A percentile compares a stretch with the other conserved stretches of the same genome.
Conservation (phyloP, 2,113 vertebrate species). For the Nannobrachium achirus region DNA sequence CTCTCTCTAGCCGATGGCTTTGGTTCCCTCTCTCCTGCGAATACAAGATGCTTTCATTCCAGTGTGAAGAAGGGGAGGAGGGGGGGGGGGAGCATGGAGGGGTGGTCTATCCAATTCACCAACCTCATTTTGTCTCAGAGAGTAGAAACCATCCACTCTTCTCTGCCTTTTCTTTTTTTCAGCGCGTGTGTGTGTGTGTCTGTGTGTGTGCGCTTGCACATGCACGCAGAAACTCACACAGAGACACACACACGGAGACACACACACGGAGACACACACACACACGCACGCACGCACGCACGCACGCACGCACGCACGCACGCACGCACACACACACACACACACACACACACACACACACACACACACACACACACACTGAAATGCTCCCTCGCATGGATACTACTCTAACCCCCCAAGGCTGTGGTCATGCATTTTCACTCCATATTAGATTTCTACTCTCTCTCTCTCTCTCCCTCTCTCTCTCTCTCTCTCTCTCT, state of each 20-base stretch:
- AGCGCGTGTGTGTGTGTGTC: background rate
- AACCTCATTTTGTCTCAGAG: conserved; percentile 66
- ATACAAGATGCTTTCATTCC: conserved; percentile 57
- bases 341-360: conserved; percentile 18
- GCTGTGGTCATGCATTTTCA: conserved; percentile 61
- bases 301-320: background rate
- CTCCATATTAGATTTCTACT: conserved; percentile 44
- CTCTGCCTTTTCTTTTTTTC: conserved; percentile 27
- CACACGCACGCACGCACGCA: conserved; percentile 19
- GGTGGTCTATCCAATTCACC: conserved; percentile 61
- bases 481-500: too few species aligned
- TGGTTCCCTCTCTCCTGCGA: conserved; percentile 45
- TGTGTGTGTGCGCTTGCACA: background rate
- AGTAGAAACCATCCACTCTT: conserved; percentile 52
- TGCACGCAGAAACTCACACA: background rate
- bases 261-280: conserved; percentile 21
- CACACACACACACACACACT: conserved; percentile 21
- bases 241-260: background rate
- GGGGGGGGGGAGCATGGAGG: conserved; percentile 20
- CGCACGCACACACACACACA: background rate
- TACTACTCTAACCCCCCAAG: conserved; percentile 45
- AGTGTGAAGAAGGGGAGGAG: too few species aligned
- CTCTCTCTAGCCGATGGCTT: conserved; percentile 34
- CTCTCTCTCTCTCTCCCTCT: too few species aligned
- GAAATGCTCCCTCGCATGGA: conserved; percentile 19